Percentiles rank a stretch among this genome's conserved stretches.
These are phyloP conservation scores for Eugnorisma glareosa DNA, from an alignment of 2,888 invertebrate genomes.

Conservation along the genomic window DNA sequence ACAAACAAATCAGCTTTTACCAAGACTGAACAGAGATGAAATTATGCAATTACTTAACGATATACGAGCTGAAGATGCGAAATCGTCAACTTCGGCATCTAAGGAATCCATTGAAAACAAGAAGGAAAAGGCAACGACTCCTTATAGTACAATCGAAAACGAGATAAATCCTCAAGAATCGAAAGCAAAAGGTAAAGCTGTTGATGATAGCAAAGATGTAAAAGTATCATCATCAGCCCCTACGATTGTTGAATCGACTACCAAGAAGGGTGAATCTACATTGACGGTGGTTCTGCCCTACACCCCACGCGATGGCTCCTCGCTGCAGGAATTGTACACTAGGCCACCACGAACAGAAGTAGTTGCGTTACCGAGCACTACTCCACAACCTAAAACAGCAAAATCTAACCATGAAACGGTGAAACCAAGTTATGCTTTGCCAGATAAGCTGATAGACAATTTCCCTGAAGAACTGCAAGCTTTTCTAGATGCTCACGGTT, in stretches of 20 bases:
- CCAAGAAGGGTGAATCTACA: slow-evolving; percentile 80
- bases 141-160: slow-evolving; percentile 75
- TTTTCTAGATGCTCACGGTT: slow-evolving; percentile 84
- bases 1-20: slow-evolving; percentile 91
- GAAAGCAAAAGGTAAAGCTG: slow-evolving; percentile 66
- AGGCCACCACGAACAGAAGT: slow-evolving; percentile 92
- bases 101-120: slow-evolving; percentile 72
- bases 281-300: slow-evolving; percentile 93
- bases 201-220: slow-evolving; percentile 60
- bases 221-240: slow-evolving; percentile 63
- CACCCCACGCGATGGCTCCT: slow-evolving; percentile 89
- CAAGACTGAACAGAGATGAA: slow-evolving; percentile 92
- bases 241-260: slow-evolving; percentile 75
- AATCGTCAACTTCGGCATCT: slow-evolving; percentile 72
- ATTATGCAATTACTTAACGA: slow-evolving; percentile 93
- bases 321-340: slow-evolving; percentile 92
- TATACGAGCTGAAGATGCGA: slow-evolving; percentile 90
- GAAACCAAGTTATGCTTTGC: slow-evolving; percentile 73
- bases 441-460: slow-evolving; percentile 75
- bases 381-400: slow-evolving; percentile 75
- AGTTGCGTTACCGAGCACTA: slow-evolving; percentile 80
- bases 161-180: slow-evolving; percentile 73
- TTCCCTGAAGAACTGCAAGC: slow-evolving; percentile 84
- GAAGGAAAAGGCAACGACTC: slow-evolving; percentile 68
- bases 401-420: slow-evolving; percentile 72